These are phyloP conservation scores for Oryzias curvinotus DNA, from an alignment of 2,113 vertebrate genomes.

Conservation along the genomic window DNA sequence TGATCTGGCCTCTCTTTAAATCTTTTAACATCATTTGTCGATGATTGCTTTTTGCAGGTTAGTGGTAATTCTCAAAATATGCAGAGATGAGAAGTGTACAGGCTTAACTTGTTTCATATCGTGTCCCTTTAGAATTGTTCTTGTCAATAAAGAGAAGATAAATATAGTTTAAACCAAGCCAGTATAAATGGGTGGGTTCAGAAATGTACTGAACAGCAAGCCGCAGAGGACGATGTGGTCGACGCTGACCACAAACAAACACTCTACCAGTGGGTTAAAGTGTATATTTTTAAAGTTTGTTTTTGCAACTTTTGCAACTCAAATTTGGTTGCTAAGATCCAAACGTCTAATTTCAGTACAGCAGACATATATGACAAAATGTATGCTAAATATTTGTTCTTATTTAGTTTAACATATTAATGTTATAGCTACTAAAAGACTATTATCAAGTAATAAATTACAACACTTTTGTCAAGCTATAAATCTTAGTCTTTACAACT, in stretches of 20 bases:
- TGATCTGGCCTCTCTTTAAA: background rate
- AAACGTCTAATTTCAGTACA: background rate
- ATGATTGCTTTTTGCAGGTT: constrained; percentile 1
- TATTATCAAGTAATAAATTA: too few relatives aligned
- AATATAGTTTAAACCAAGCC: constrained; percentile 91
- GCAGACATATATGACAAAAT: background rate
- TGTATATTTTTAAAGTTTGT: too few relatives aligned
- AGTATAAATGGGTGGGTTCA: constrained; percentile 88
- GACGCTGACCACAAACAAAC: constrained; percentile 81
- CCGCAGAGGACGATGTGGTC: constrained; percentile 85
- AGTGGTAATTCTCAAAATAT: constrained; percentile 11
- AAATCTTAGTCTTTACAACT: too few relatives aligned
- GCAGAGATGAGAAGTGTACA: constrained; percentile 20
- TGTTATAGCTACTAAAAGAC: too few relatives aligned
- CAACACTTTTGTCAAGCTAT: too few relatives aligned
- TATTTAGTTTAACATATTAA: too few relatives aligned
- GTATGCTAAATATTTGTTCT: background rate
- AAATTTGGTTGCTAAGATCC: too few relatives aligned
- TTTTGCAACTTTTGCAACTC: too few relatives aligned
- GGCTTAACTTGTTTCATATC: constrained; percentile 71
- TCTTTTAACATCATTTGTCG: background rate
- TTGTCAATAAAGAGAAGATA: constrained; percentile 83
- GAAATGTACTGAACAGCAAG: constrained; percentile 82
- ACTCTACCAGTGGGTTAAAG: constrained; percentile 16
- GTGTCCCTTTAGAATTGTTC: constrained; percentile 82